A percentile compares a stretch with the other conserved stretches of the same genome.
Evolutionary conservation across 2,113 vertebrate species (phyloP).

Genomic region (Atractosteus spatula): DNA sequence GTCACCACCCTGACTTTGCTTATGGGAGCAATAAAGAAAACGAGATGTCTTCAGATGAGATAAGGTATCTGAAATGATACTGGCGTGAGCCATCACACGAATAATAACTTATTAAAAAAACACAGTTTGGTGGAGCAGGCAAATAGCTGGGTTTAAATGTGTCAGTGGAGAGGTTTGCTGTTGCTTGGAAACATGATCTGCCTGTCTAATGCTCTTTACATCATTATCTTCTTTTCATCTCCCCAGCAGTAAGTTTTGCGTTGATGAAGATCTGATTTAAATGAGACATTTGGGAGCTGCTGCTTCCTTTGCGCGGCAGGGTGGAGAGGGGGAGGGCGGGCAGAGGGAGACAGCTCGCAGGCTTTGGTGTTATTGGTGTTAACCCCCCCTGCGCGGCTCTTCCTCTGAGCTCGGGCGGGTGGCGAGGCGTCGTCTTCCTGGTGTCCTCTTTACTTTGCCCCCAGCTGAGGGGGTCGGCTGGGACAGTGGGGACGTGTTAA

Average conservation of each 20-base stretch:
- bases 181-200: constrained; percentile 68
- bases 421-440: no score
- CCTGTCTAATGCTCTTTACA: constrained; percentile 58
- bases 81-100: neutral
- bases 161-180: constrained; percentile 53
- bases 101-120: constrained; percentile 32
- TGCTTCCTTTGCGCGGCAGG: constrained; percentile 20
- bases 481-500: neutral
- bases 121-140: constrained; percentile 54
- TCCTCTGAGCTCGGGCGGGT: no score
- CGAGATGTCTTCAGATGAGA: neutral
- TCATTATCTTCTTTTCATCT: constrained; percentile 55
- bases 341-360: no score
- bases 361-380: no score
- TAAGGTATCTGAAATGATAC: neutral
- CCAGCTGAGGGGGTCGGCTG: neutral
- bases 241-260: constrained; percentile 29
- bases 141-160: constrained; percentile 60
- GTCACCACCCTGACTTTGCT: neutral
- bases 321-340: no score
- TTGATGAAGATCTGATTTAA: constrained; percentile 46
- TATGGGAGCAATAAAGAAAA: no score
- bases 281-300: constrained; percentile 33
- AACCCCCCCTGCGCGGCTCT: no score
- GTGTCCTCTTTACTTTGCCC: no score